Evolutionary conservation across 1,140 invertebrate genomes (phyloP), one percentile per base, ranked within the genome.

Genomic region (Marisa cornuarietis): DNA sequence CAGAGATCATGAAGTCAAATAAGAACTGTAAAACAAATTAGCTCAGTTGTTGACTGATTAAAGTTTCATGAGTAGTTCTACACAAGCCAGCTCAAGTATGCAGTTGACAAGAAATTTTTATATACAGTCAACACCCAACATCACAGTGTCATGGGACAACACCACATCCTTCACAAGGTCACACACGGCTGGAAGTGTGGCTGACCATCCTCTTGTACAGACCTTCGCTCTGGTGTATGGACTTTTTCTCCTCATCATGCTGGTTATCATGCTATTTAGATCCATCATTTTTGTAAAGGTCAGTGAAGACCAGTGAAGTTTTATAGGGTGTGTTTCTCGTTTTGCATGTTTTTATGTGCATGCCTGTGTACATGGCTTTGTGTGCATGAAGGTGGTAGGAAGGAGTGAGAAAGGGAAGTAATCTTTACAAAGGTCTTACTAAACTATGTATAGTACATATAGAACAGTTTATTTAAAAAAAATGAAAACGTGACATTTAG

Each of bases 281-380:
- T 93, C 93, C 20, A 88, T 93, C 26, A 83, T 92, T 0, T 93
- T 94, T 81, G 93, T 92, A n/a, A 92, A 92, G 84, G 92, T 93
- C 52, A 80, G 72, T 54, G 8, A 22, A 31, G 31, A 31, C 22
- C 11, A 3, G 54, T 42, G 31, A 42, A 42, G 31, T 42, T 42
- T 42, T 42, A 42, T 1, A 42, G 2, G 1, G 31, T 2, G 31
- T 42, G 31, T 42, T 42, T 42, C 31, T 42, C 31, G 2, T 42
- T 42, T 6, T 58, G 52, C 52, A 14, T 54, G 52, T 54, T 54
- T 54, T 54, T 54, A 54, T 14, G 8, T 24, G 65, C 10, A 31
- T 68, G 31, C 65, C 11, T 68, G n/a, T 68, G 22, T 22, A 26
- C 11, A 5, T 68, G 65, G 11, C 24, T 16, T 26, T 71, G 1